A percentile compares a stretch with the other conserved stretches of the same genome.
phyloP scores from a whole-genome alignment of 35 echinoderm and acorn worm genomes.

The Eucidaris tribuloides region DNA sequence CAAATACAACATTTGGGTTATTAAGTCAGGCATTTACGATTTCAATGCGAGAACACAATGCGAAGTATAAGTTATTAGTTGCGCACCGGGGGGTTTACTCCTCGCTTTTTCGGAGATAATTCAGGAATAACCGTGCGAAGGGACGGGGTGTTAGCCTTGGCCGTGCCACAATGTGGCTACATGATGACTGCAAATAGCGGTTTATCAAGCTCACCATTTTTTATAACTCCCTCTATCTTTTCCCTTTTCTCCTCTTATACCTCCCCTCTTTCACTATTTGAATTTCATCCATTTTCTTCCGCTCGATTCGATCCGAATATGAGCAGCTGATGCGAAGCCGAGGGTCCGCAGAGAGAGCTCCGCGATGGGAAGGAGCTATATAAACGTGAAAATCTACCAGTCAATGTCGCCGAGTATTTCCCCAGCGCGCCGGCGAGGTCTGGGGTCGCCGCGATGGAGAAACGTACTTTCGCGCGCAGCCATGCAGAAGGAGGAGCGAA shows the following conservation, averaged over 20 bases:
- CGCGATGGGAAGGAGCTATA: not conserved
- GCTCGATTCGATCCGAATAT: not conserved
- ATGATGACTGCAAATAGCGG: no score
- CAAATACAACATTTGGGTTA: not conserved
- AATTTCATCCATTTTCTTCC: not conserved
- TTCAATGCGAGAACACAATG: not conserved
- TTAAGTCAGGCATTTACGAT: conserved; percentile 7
- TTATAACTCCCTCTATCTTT: not conserved
- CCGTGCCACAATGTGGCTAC: no score
- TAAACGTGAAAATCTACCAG: not conserved
- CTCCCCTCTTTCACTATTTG: not conserved
- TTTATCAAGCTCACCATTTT: not conserved
- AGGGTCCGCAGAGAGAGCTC: not conserved
- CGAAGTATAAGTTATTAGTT: conserved; percentile 13
- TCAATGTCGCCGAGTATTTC: conserved; percentile 30
- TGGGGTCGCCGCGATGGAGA: not conserved
- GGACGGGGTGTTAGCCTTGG: no score
- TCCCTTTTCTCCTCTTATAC: not conserved
- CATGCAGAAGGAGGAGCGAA: not conserved
- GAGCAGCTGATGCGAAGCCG: conserved; percentile 23
- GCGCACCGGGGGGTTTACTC: not conserved
- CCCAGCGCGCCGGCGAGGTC: not conserved
- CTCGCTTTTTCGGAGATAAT: no score
- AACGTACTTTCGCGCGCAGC: conserved; percentile 17
- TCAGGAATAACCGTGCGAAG: no score